These are phyloP conservation scores for Lucilia cuprina DNA, from an alignment of 1,140 invertebrate species.

Conservation along the genomic window DNA sequence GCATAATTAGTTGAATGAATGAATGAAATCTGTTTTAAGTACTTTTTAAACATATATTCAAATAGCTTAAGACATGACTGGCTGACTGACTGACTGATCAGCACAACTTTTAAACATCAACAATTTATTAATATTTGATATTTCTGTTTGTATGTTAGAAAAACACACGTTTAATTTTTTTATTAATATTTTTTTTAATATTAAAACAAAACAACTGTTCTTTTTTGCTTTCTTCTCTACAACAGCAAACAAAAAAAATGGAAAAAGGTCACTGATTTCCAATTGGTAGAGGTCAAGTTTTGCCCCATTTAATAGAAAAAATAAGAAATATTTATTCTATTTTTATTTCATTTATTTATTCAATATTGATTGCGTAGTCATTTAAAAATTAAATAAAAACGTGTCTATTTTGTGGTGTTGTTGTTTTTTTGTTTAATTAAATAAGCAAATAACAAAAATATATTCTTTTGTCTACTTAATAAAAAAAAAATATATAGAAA, in stretches of 20 bases:
- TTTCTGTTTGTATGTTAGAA: neutral
- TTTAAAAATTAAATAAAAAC: neutral
- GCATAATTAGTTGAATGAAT: slow-evolving; percentile 38
- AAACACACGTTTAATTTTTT: neutral
- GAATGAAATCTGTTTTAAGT: slow-evolving; percentile 25
- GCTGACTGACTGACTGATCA: neutral
- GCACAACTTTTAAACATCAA: neutral
- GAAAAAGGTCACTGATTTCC: slow-evolving; percentile 22
- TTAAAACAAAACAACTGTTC: slow-evolving; percentile 30
- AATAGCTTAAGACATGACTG: neutral
- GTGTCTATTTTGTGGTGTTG: neutral
- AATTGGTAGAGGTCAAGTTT: slow-evolving; percentile 29
- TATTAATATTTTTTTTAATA: slow-evolving; percentile 6
- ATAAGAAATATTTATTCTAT: neutral
- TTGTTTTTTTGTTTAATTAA: neutral
- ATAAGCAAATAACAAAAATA: neutral
- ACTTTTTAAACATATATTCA: slow-evolving; percentile 15
- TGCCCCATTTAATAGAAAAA: neutral
- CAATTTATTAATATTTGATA: neutral
- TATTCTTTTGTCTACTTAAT: neutral
- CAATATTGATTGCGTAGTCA: neutral
- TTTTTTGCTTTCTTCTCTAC: neutral
- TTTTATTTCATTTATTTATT: neutral
- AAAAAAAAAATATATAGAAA: no score
- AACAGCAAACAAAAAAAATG: neutral